Evolutionary conservation across 2,888 invertebrate genomes (phyloP).

Genomic region (Bombylius discolor): DNA sequence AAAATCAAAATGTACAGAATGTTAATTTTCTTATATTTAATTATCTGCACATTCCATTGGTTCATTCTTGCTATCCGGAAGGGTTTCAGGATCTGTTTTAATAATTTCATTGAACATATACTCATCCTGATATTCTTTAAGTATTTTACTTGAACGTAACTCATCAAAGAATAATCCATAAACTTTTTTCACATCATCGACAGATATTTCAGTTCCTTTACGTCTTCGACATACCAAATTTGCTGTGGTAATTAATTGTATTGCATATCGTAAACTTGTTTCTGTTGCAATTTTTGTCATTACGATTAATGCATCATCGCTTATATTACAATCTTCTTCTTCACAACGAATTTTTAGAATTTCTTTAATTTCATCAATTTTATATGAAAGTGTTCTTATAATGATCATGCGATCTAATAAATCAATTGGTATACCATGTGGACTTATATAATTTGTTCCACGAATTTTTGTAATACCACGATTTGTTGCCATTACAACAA

Average conservation of each 20-base stretch:
- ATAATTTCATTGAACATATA: slow-evolving; percentile 74
- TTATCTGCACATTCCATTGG: slow-evolving; percentile 29
- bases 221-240: slow-evolving; percentile 84
- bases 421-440: slow-evolving; percentile 96
- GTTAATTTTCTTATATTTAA: slow-evolving; percentile 3
- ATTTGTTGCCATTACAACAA: slow-evolving; percentile 98
- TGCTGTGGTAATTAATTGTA: slow-evolving; percentile 93
- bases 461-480: slow-evolving; percentile 87
- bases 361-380: slow-evolving; percentile 77
- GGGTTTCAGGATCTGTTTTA: slow-evolving; percentile 15
- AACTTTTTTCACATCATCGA: slow-evolving; percentile 89
- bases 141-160: slow-evolving; percentile 79
- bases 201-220: slow-evolving; percentile 68
- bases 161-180: slow-evolving; percentile 93
- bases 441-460: slow-evolving; percentile 85
- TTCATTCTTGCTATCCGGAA: slow-evolving; percentile 17
- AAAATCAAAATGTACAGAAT: no score
- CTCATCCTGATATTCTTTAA: slow-evolving; percentile 90
- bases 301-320: slow-evolving; percentile 77
- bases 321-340: slow-evolving; percentile 95
- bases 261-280: slow-evolving; percentile 90
- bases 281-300: slow-evolving; percentile 86
- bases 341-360: slow-evolving; percentile 91
- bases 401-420: slow-evolving; percentile 91
- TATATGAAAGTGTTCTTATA: slow-evolving; percentile 79